phyloP scores from a whole-genome alignment of 1,140 invertebrate genomes.

The Planococcus citri region DNA sequence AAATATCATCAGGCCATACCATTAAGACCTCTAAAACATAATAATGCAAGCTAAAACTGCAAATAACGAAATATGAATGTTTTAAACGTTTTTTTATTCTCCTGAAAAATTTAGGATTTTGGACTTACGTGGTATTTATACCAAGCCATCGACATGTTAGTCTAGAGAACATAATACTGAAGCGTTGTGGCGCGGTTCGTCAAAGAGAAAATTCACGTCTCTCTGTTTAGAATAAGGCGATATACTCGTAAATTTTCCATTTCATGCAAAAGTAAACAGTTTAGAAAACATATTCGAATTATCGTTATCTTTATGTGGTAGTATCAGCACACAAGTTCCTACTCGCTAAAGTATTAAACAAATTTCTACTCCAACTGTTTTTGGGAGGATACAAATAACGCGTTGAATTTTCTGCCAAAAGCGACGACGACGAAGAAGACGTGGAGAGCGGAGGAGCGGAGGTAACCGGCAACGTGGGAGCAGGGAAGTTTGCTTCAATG shows the following conservation, averaged over 20 bases:
- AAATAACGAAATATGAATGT: no score
- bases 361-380: constrained; percentile 20
- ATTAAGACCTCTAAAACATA: no score
- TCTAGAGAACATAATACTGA: no score
- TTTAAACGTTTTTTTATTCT: no score
- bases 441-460: not conserved
- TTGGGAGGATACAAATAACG: constrained; percentile 14
- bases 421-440: no score
- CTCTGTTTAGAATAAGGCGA: not conserved
- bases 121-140: no score
- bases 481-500: constrained; percentile 16
- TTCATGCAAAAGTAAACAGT: constrained; percentile 19
- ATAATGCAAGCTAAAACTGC: no score
- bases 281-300: constrained; percentile 16
- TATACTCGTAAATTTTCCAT: constrained; percentile 20
- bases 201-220: no score
- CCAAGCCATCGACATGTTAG: no score
- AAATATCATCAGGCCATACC: no score
- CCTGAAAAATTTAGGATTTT: no score
- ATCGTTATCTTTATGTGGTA: constrained; percentile 17
- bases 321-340: constrained; percentile 14
- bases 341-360: constrained; percentile 18
- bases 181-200: no score
- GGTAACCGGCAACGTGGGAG: not conserved
- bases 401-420: constrained; percentile 1